Base-by-base conservation (phyloP, 2,113 vertebrate species). In the Lipotes vexillifer region DNA sequence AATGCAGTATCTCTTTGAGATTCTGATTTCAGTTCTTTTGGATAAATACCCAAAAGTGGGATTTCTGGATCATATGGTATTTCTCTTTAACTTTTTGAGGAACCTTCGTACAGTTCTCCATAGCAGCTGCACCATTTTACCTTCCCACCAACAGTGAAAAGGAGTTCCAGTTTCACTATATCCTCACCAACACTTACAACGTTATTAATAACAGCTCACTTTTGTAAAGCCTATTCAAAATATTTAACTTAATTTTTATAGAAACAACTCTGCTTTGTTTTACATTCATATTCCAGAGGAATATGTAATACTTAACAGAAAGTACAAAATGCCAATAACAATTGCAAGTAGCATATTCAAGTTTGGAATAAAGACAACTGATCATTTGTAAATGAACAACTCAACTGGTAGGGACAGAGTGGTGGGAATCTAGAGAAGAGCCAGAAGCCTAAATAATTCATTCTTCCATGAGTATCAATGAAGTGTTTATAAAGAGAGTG, bases 241-340 rank as follows among this genome's bases (percentile, higher is more conserved):
- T 75, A 88, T 61, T 96, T 44, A 92, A 74, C 18, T 81, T 82
- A 81, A 63, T 13, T 55, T 97, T 94, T 68, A 63, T 82, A 96
- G 65, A 85, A 93, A 57, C 20, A 86, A 18, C 12, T 63, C 20
- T 86, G 59, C 31, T 57, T 93, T 68, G 41, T 86, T 68, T 90
- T 52, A 63, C 41, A 86, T 68, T 80, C 65, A 27, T 83, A 75
- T 69, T 86, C 20, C n/a, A 63, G 13, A 69, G 29, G 55, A 52
- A 78, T 36, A n/a, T 91, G 8, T 66, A 63, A 36, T 38, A 71
- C 61, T 82, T 74, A 49, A 66, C 29, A 68, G 25, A 92, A 72
- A 81, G 33, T 52, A 59, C 5, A 13, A 27, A 72, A 38, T 49
- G 12, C 29, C 46, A 75, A 36, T 23, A 87, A 6, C 36, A 77